Percentiles rank a stretch among this genome's conserved stretches.
phyloP scores from a whole-genome alignment of 2,888 invertebrate genomes.

The Cremastobaeus sp. region DNA sequence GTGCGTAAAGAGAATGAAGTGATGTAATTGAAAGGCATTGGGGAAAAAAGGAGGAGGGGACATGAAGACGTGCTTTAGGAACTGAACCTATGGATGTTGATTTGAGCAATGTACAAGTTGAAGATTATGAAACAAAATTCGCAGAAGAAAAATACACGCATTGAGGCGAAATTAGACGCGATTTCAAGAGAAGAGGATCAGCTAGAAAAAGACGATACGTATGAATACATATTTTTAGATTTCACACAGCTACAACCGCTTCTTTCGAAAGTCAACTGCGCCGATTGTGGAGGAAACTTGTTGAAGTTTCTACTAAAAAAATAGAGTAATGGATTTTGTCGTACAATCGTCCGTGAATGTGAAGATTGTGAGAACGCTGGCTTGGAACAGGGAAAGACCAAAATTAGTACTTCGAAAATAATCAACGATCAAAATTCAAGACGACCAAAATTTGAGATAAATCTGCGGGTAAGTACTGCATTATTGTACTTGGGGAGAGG shows the following conservation, averaged over 20 bases:
- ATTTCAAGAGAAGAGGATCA: conserved; percentile 12
- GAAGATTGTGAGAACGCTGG: conserved; percentile 19
- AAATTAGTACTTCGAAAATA: conserved; percentile 21
- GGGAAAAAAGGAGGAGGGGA: conserved; percentile 5
- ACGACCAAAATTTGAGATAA: conserved; percentile 40
- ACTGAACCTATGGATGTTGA: conserved; percentile 3
- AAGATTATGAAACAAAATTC: conserved; percentile 2
- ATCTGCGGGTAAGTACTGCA: conserved; percentile 32
- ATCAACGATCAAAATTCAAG: not conserved
- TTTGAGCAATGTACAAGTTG: conserved; percentile 11
- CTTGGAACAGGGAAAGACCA: conserved; percentile 14
- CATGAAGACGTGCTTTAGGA: conserved; percentile 10
- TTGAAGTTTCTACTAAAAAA: conserved; percentile 24
- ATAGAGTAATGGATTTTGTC: conserved; percentile 20
- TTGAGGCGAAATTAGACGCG: conserved; percentile 8
- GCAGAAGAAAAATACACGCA: conserved; percentile 4
- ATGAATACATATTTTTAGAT: conserved; percentile 24
- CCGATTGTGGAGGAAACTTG: conserved; percentile 21
- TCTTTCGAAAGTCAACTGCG: conserved; percentile 16
- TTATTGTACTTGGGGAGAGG: conserved; percentile 43
- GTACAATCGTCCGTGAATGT: conserved; percentile 21
- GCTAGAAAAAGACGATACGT: not conserved
- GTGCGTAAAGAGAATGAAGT: too few relatives aligned
- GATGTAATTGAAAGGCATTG: too few relatives aligned
- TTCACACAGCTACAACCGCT: conserved; percentile 9